These are phyloP conservation scores for Ethmia dodecea DNA, from an alignment of 2,888 invertebrate species.

Conservation along the genomic window DNA sequence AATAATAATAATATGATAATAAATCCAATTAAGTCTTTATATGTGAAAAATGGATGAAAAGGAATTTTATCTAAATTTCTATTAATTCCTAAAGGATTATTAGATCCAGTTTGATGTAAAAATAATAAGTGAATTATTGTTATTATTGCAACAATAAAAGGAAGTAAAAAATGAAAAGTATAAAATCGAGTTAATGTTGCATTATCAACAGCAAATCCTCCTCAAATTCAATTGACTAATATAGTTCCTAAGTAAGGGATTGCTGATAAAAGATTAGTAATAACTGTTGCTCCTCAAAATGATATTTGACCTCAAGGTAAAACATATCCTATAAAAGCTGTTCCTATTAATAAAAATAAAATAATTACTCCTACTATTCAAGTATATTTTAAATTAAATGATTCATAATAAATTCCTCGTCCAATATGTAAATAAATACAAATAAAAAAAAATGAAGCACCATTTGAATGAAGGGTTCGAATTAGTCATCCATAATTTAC, in stretches of 20 bases:
- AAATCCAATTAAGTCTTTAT: conserved; percentile 81
- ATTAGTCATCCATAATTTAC: conserved; percentile 83
- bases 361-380: conserved; percentile 82
- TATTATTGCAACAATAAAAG: conserved; percentile 81
- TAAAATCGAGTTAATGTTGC: conserved; percentile 88
- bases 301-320: conserved; percentile 90
- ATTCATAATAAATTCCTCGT: conserved; percentile 77
- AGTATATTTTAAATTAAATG: conserved; percentile 70
- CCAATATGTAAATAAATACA: conserved; percentile 83
- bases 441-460: conserved; percentile 85
- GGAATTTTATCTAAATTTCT: conserved; percentile 83
- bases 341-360: conserved; percentile 82
- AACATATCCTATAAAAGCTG: conserved; percentile 88
- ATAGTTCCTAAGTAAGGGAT: conserved; percentile 81
- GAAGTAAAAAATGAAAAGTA: conserved; percentile 84
- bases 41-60: conserved; percentile 81
- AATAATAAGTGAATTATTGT: conserved; percentile 82
- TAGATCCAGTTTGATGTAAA: conserved; percentile 82
- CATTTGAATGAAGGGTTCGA: conserved; percentile 82
- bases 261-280: conserved; percentile 85
- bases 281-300: conserved; percentile 88
- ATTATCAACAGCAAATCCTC: conserved; percentile 85
- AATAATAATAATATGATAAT: conserved; percentile 73
- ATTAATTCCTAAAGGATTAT: conserved; percentile 79
- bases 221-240: conserved; percentile 85